phyloP scores from a whole-genome alignment of 2,888 invertebrate species.

The Prosapia bicincta region DNA sequence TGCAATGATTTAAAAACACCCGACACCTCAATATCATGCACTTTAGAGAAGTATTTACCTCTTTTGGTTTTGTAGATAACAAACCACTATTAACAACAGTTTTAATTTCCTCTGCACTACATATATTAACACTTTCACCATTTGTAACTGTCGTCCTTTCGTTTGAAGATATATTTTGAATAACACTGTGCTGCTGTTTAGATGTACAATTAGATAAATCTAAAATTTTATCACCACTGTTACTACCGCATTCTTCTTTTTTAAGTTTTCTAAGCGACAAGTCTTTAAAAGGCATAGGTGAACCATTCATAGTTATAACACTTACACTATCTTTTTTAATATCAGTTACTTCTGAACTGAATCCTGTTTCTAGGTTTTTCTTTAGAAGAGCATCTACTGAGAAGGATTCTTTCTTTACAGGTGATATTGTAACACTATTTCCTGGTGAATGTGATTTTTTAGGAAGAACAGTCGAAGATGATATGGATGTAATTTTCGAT shows the following conservation, averaged over 20 bases:
- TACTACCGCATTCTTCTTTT: neutral
- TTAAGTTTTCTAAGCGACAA: neutral
- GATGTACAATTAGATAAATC: slow-evolving; percentile 16
- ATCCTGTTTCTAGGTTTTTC: neutral
- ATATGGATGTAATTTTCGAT: slow-evolving; percentile 12
- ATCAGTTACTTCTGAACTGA: neutral
- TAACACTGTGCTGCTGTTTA: slow-evolving; percentile 9
- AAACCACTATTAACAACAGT: neutral
- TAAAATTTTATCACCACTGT: slow-evolving; percentile 20
- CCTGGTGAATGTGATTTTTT: slow-evolving; percentile 1
- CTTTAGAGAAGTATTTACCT: neutral
- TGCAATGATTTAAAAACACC: too few relatives aligned
- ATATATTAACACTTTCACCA: slow-evolving; percentile 6
- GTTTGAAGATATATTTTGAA: neutral
- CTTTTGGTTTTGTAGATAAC: neutral
- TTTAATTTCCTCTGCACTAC: neutral
- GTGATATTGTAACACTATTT: neutral
- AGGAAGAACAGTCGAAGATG: neutral
- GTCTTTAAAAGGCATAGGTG: slow-evolving; percentile 18
- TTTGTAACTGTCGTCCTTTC: slow-evolving; percentile 5
- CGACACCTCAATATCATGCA: too few relatives aligned
- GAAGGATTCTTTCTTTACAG: slow-evolving; percentile 11
- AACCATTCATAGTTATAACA: slow-evolving; percentile 14
- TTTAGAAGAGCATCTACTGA: slow-evolving; percentile 13
- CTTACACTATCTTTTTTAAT: slow-evolving; percentile 16